Conservation (phyloP, 2,888 invertebrate genomes). For the Sialis lutaria region DNA sequence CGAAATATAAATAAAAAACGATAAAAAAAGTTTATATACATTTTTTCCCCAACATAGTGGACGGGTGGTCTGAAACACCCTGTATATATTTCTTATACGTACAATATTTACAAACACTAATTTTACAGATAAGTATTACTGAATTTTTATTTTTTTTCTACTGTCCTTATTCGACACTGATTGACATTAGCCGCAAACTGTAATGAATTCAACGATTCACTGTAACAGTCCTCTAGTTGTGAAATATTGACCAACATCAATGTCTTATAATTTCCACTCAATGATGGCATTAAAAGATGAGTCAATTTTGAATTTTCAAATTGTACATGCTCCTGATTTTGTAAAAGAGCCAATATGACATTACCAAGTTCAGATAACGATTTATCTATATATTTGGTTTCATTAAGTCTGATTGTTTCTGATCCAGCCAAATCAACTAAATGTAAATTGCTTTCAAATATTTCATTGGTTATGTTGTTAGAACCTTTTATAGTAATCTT, state of each 20-base stretch:
- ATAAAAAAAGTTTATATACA: no score
- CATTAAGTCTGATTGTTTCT: conserved; percentile 61
- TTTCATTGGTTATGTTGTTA: conserved; percentile 40
- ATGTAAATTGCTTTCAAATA: conserved; percentile 53
- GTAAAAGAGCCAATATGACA: conserved; percentile 65
- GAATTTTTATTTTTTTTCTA: conserved; percentile 52
- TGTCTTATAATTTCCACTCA: conserved; percentile 85
- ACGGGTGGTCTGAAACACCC: no score
- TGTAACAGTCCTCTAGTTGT: conserved; percentile 66
- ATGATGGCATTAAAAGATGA: conserved; percentile 71
- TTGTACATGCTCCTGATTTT: conserved; percentile 71
- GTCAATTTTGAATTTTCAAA: conserved; percentile 84
- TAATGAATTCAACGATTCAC: conserved; percentile 75
- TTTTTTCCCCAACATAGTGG: no score
- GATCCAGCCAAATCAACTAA: conserved; percentile 80
- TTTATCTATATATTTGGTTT: conserved; percentile 74
- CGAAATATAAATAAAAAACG: no score
- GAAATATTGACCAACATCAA: conserved; percentile 86
- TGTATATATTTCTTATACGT: no score
- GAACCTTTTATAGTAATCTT: conserved; percentile 47
- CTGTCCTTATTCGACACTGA: conserved; percentile 57
- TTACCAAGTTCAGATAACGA: conserved; percentile 65
- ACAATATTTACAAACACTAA: no score
- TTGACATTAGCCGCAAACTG: conserved; percentile 80
- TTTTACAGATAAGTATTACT: no score